Conservation (phyloP, 2,113 vertebrate genomes). For the Phoenicopterus ruber region DNA sequence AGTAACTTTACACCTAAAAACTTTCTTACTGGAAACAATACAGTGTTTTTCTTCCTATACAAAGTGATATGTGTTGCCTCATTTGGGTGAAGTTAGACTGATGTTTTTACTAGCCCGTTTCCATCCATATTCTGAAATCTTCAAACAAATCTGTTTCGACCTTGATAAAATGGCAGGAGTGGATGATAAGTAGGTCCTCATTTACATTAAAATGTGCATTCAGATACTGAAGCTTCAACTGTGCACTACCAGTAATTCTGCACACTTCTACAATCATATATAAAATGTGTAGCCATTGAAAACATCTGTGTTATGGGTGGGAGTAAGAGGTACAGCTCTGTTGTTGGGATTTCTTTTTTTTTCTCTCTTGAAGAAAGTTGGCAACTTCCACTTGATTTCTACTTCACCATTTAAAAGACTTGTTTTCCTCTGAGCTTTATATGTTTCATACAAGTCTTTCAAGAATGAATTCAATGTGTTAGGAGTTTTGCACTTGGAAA, state of each 20-base stretch:
- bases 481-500: not conserved
- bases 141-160: not conserved
- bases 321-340: not conserved
- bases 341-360: not conserved
- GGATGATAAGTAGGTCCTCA: not conserved
- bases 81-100: not conserved
- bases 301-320: not conserved
- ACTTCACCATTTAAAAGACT: not conserved
- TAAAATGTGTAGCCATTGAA: not conserved
- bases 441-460: not conserved
- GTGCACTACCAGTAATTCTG: not conserved
- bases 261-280: not conserved
- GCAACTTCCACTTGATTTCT: not conserved
- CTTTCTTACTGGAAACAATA: not conserved
- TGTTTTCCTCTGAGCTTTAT: not conserved
- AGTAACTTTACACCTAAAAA: not conserved
- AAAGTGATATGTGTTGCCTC: not conserved
- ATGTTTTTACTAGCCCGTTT: not conserved
- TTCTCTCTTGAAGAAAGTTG: not conserved
- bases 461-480: not conserved
- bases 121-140: not conserved
- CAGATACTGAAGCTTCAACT: not conserved
- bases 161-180: not conserved
- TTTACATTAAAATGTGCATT: not conserved
- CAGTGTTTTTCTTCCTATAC: not conserved